Percentiles rank a stretch among this genome's conserved stretches.
Evolutionary conservation across 2,888 invertebrate species (phyloP).

Genomic region (Terebella lapidaria): DNA sequence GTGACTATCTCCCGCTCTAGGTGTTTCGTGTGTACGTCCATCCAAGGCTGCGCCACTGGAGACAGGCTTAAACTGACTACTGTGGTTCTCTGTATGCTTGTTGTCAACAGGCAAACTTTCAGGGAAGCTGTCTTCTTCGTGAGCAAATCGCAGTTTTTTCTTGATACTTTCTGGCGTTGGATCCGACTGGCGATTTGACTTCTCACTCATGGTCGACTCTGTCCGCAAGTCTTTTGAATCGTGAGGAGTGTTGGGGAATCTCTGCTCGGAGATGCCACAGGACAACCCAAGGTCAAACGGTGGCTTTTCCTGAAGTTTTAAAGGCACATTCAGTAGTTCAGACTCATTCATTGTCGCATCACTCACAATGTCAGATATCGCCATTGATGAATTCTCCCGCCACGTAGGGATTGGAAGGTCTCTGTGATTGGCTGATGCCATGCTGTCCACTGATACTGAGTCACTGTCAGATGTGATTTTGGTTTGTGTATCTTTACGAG

Average conservation of each 20-base stretch:
- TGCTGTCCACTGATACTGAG: neutral
- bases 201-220: neutral
- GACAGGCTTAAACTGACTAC: too few species aligned
- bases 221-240: neutral
- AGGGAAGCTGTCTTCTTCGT: neutral
- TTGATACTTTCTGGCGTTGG: slow-evolving; percentile 6
- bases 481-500: too few species aligned
- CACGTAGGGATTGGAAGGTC: neutral
- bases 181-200: neutral
- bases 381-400: neutral
- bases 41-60: too few species aligned
- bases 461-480: neutral
- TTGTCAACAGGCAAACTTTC: neutral
- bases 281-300: slow-evolving; percentile 45
- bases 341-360: neutral
- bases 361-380: neutral
- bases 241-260: too few species aligned
- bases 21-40: neutral
- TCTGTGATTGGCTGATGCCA: neutral
- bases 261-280: slow-evolving; percentile 10
- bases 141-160: slow-evolving; percentile 13
- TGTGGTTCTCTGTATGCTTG: too few species aligned
- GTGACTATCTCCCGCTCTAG: neutral
- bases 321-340: neutral
- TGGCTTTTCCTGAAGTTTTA: neutral